Conservation (phyloP, 2,797 vertebrate species). For the Paguma larvata region DNA sequence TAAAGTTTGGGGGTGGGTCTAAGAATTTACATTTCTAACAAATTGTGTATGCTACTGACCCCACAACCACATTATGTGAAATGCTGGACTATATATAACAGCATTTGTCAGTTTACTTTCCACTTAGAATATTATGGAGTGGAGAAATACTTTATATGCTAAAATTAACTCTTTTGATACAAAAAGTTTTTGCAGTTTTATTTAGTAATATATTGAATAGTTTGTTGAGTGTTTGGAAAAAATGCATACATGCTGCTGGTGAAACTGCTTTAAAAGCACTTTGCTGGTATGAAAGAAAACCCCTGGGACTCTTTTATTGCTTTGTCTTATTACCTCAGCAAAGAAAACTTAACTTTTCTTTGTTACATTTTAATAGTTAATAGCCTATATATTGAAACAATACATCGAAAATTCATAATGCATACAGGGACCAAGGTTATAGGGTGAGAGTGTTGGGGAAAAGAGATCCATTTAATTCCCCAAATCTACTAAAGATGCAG, state of each 20-base stretch:
- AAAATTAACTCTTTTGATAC: constrained; percentile 43
- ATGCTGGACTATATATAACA: not conserved
- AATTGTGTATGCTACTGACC: not conserved
- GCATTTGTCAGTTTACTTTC: not conserved
- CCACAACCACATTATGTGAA: not conserved
- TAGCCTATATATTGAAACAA: constrained; percentile 56
- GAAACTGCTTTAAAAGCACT: constrained; percentile 36
- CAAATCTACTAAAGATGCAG: not conserved
- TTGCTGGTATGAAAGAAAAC: constrained; percentile 43
- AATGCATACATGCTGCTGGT: not conserved
- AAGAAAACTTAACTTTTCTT: constrained; percentile 53
- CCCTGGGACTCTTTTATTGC: not conserved
- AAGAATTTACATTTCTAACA: not conserved
- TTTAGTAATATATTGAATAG: not conserved
- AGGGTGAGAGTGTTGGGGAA: not conserved
- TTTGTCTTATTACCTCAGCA: constrained; percentile 49
- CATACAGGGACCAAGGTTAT: not conserved
- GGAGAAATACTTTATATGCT: not conserved
- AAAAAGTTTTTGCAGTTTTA: not conserved
- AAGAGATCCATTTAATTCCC: not conserved
- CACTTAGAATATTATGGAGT: not conserved
- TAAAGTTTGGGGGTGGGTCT: not conserved
- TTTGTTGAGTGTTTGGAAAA: constrained; percentile 20
- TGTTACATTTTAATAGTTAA: constrained; percentile 56
- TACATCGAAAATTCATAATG: constrained; percentile 43